These are phyloP conservation scores for Harpalus rubripes DNA, from an alignment of 2,888 invertebrate species.

Conservation along the genomic window DNA sequence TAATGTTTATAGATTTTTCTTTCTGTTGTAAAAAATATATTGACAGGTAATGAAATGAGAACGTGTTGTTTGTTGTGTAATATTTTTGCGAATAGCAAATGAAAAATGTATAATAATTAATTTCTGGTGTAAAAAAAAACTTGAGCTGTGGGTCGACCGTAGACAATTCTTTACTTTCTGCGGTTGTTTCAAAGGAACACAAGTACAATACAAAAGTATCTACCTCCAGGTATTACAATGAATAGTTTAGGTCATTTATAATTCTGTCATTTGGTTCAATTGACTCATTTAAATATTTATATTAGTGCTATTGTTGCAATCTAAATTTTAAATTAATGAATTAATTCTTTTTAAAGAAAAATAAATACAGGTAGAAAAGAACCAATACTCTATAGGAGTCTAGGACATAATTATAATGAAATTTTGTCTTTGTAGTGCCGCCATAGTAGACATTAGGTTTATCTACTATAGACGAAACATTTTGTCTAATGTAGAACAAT, in stretches of 20 bases:
- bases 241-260: conserved; percentile 51
- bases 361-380: conserved; percentile 27
- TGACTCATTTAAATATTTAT: conserved; percentile 53
- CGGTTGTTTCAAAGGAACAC: conserved; percentile 35
- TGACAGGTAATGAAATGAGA: neutral
- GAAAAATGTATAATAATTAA: neutral
- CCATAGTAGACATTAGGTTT: neutral
- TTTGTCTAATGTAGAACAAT: neutral
- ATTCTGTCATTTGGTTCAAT: conserved; percentile 44
- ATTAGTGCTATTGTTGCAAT: conserved; percentile 51
- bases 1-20: neutral
- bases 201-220: conserved; percentile 50
- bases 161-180: conserved; percentile 32
- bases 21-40: neutral
- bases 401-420: conserved; percentile 27
- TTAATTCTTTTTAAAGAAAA: conserved; percentile 47
- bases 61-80: neutral
- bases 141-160: neutral
- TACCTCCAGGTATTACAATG: conserved; percentile 48
- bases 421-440: neutral
- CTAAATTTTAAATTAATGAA: conserved; percentile 54
- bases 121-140: neutral
- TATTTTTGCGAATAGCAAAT: neutral
- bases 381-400: neutral
- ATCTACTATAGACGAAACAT: too few relatives aligned